These are phyloP conservation scores for Notodonta dromedarius DNA, from an alignment of 2,888 invertebrate genomes.

Conservation along the genomic window DNA sequence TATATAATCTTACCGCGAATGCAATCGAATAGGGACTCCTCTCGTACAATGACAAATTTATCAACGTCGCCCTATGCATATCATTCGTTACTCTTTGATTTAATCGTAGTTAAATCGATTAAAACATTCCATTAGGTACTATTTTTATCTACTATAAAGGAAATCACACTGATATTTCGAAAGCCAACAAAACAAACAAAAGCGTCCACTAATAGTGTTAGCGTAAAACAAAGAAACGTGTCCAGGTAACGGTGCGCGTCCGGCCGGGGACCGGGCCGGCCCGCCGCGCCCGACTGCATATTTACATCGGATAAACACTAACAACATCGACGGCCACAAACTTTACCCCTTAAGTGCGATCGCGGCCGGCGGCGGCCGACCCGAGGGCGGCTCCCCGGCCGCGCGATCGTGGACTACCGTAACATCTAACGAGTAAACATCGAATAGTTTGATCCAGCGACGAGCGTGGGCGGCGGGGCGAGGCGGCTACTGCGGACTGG, in stretches of 20 bases:
- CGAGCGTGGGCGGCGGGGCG: constrained; percentile 36
- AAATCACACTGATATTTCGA: constrained; percentile 81
- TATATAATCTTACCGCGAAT: constrained; percentile 36
- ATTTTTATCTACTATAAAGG: constrained; percentile 71
- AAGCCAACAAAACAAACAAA: constrained; percentile 80
- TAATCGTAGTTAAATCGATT: constrained; percentile 61
- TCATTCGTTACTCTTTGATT: constrained; percentile 34
- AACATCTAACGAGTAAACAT: constrained; percentile 61
- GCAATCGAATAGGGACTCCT: constrained; percentile 38
- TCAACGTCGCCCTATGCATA: constrained; percentile 33
- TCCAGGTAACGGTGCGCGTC: constrained; percentile 50
- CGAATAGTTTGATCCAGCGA: constrained; percentile 57
- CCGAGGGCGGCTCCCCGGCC: constrained; percentile 28
- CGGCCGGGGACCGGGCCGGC: constrained; percentile 29
- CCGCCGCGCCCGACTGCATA: constrained; percentile 48
- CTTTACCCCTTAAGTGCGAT: constrained; percentile 38
- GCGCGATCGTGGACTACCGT: constrained; percentile 56
- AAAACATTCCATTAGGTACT: constrained; percentile 74
- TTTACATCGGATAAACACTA: constrained; percentile 53
- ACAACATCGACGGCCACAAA: constrained; percentile 46
- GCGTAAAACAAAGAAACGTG: constrained; percentile 64
- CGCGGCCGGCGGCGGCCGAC: constrained; percentile 29
- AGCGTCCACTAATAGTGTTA: constrained; percentile 75
- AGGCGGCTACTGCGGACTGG: constrained; percentile 23
- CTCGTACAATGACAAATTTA: constrained; percentile 31